Evolutionary conservation across 2,113 vertebrate genomes (phyloP), one percentile per base, ranked within the genome.

Genomic region (Caretta caretta): DNA sequence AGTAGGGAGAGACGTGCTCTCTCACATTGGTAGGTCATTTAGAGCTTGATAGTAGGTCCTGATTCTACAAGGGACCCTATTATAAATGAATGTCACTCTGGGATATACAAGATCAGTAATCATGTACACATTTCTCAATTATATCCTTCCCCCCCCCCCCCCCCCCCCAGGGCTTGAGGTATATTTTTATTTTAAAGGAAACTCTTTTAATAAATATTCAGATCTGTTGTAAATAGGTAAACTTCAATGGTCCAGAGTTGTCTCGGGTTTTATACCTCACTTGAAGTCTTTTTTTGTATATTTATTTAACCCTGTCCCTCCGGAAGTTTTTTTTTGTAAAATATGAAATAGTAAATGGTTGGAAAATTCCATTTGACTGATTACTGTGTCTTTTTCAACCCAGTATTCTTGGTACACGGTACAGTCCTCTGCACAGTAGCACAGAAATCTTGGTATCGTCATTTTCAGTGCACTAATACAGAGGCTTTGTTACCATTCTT

Each of bases 201-300:
- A 93, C 35, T 90, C 78, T 88, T 90, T 59, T 87, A 92, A 90
- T 29, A 46, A 72, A 90, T 76, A 8, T 84, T 94, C 56, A 78
- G 65, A 65, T 62, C 76, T 90, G 69, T 62, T 86, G 89, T 76
- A 90, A 92, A 93, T 19, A 46, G n/a, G 20, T 20, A 89, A 96
- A 91, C 90, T 27, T 3, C 42, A 29, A 4, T 5, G 10, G 19
- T 8, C 38, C 49, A n/a, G 27, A 82, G 42, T 93, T 90, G 59
- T 87, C 76, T 42, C 88, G 49, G 93, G 57, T 91, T 94, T 94
- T 91, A 83, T 62, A 56, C 49, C 17, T 94, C 89, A 16, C 75
- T 93, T 90, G 48, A 78, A 31, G n/a, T 19, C 35, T 10, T 69
- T n/a, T n/a, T n/a, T 69, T n/a, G 17, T n/a, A n/a, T 76, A 76